phyloP scores from a whole-genome alignment of 2,888 invertebrate genomes.

The Monochamus alternatus region DNA sequence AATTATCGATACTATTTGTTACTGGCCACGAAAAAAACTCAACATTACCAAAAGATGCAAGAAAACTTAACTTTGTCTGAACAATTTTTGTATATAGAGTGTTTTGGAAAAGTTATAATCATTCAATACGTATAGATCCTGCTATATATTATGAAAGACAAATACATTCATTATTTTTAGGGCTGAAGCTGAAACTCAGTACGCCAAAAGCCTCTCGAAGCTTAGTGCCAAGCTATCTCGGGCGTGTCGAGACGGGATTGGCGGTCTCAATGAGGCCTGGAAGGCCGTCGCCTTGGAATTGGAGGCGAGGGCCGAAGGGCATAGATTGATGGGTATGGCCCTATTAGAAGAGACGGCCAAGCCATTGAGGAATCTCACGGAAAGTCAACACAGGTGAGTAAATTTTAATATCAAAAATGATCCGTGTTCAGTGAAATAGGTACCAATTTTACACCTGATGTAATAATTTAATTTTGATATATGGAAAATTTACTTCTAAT shows the following conservation, averaged over 20 bases:
- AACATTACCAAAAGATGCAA: too few species aligned
- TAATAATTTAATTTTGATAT: too few species aligned
- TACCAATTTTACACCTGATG: too few species aligned
- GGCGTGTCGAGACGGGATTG: slow-evolving; percentile 84
- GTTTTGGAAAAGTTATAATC: too few species aligned
- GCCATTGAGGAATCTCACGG: slow-evolving; percentile 84
- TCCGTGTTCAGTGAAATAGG: too few species aligned
- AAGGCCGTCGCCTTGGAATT: slow-evolving; percentile 92
- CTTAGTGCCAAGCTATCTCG: slow-evolving; percentile 89
- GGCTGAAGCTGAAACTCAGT: slow-evolving; percentile 91
- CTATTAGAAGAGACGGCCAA: slow-evolving; percentile 91
- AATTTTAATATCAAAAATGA: background rate
- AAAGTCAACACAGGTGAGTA: slow-evolving; percentile 75
- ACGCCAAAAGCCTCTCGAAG: slow-evolving; percentile 92
- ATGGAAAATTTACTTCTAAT: too few species aligned
- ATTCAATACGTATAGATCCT: too few species aligned
- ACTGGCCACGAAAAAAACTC: too few species aligned
- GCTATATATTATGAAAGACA: too few species aligned
- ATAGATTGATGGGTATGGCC: slow-evolving; percentile 77
- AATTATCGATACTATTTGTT: too few species aligned
- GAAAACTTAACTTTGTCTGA: too few species aligned
- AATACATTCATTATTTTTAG: slow-evolving; percentile 72
- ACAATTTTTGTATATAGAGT: too few species aligned
- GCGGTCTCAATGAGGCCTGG: slow-evolving; percentile 92
- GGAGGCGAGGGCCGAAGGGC: slow-evolving; percentile 93